Evolutionary conservation across 2,888 invertebrate species (phyloP), one percentile per base, ranked within the genome.

Genomic region (Hydrotaea cyrtoneurina): DNA sequence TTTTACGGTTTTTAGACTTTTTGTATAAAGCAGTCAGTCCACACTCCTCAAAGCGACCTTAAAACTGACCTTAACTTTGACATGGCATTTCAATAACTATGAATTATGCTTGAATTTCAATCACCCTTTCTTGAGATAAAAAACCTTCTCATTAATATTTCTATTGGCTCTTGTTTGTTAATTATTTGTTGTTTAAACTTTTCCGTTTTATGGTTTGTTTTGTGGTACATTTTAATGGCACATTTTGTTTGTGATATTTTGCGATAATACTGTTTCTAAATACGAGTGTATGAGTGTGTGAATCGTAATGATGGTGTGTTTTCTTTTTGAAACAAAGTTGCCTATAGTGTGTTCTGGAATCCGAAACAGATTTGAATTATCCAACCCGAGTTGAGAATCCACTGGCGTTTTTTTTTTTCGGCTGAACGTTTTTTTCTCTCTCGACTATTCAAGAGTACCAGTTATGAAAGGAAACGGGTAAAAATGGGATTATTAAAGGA

Each of bases 191-290:
- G n/a, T 36, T 17, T 31, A 31, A 21, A 21, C 31, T 39, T 66
- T 19, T 66, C 19, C 7, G 11, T 26, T 59, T 15, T 21, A 0
- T 59, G 5, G 31, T 39, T 36, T 64, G n/a, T 19, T 39, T 46
- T 43, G 10, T 36, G 39, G 23, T 69, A 46, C 46, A 21, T 66
- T 66, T 15, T 69, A 69, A 69, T 69, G 69, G 69, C 69, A 69
- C 69, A 69, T 69, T 43, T 69, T 69, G 69, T 69, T 69, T 69
- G 62, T 62, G 62, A 62, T 69, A 23, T n/a, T 69, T 43, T 69
- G 39, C 19, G 23, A 15, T 69, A 69, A 69, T 69, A 69, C 69
- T 69, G 69, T 43, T 23, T 69, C 43, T 69, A 69, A 69, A 69
- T 69, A 39, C 62, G 62, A n/a, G 50, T 39, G 50, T 50, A 15